These are phyloP conservation scores for Drosophila guanche DNA, from an alignment of 1,140 invertebrate genomes.

Conservation along the genomic window DNA sequence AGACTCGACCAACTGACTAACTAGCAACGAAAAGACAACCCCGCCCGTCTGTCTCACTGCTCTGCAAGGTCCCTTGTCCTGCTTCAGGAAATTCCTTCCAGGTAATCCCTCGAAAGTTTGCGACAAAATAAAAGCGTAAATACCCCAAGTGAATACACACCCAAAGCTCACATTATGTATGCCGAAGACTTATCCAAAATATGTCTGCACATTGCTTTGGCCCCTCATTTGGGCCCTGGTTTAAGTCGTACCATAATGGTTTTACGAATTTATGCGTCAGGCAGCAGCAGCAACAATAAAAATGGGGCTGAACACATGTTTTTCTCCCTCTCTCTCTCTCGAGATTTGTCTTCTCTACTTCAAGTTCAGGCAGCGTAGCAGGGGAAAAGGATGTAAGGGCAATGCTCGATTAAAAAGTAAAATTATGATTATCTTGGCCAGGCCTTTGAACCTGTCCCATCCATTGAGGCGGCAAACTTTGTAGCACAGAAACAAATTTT, in stretches of 20 bases:
- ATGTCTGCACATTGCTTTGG: slow-evolving; percentile 46
- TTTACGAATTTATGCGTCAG: slow-evolving; percentile 50
- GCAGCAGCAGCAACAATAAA: slow-evolving; percentile 17
- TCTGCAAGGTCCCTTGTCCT: neutral
- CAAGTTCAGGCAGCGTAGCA: slow-evolving; percentile 23
- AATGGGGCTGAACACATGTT: slow-evolving; percentile 53
- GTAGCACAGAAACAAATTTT: slow-evolving; percentile 3
- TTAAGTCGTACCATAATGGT: slow-evolving; percentile 45
- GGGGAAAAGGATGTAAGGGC: slow-evolving; percentile 11
- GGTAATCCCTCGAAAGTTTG: slow-evolving; percentile 64
- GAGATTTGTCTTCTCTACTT: neutral
- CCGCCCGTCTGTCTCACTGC: neutral
- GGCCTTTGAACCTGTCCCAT: slow-evolving; percentile 29
- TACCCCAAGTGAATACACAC: slow-evolving; percentile 68
- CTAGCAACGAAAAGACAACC: slow-evolving; percentile 22
- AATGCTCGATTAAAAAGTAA: slow-evolving; percentile 36
- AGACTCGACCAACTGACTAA: slow-evolving; percentile 52
- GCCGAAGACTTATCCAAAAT: slow-evolving; percentile 63
- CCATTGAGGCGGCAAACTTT: slow-evolving; percentile 7
- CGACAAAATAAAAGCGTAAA: slow-evolving; percentile 72
- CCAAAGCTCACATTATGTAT: slow-evolving; percentile 69
- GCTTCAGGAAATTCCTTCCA: slow-evolving; percentile 12
- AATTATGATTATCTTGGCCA: slow-evolving; percentile 51
- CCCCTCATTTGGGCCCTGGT: neutral
- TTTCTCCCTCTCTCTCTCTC: slow-evolving; percentile 24